These are phyloP conservation scores for Ochlodes sylvanus DNA, from an alignment of 2,888 invertebrate genomes.

Conservation along the genomic window DNA sequence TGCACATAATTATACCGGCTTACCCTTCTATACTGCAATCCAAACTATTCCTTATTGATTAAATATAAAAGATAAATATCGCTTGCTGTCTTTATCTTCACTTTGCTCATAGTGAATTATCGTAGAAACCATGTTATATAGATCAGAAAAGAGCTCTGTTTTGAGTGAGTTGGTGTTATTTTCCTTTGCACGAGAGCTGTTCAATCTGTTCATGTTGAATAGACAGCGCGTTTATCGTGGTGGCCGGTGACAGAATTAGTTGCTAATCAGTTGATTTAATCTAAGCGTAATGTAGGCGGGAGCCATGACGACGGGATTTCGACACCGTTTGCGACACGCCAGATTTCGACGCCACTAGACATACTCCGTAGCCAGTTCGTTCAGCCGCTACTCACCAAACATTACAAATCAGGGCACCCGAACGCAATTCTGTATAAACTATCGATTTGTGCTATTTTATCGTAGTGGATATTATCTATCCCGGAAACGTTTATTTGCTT, in stretches of 20 bases:
- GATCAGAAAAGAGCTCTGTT: slow-evolving; percentile 11
- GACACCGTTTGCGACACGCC: slow-evolving; percentile 19
- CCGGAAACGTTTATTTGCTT: too few relatives aligned
- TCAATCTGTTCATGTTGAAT: slow-evolving; percentile 11
- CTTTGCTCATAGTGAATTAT: background rate
- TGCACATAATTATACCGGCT: slow-evolving; percentile 46
- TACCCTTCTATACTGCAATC: slow-evolving; percentile 25
- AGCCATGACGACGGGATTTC: slow-evolving; percentile 21
- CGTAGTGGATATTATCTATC: too few relatives aligned
- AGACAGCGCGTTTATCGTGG: slow-evolving; percentile 39
- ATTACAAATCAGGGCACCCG: background rate
- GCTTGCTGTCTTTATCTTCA: background rate
- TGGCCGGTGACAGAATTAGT: slow-evolving; percentile 52
- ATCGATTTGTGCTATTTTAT: too few relatives aligned
- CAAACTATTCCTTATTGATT: slow-evolving; percentile 32
- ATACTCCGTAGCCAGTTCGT: background rate
- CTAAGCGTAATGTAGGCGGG: slow-evolving; percentile 44
- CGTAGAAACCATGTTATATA: slow-evolving; percentile 3
- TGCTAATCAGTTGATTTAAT: slow-evolving; percentile 66
- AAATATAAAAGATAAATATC: slow-evolving; percentile 35
- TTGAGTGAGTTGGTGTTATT: slow-evolving; percentile 10
- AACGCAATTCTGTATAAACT: too few relatives aligned
- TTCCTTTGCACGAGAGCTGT: slow-evolving; percentile 6
- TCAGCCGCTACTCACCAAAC: background rate
- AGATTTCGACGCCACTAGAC: background rate